These are phyloP conservation scores for Channa striata DNA, from an alignment of 2,797 vertebrate genomes.

Conservation along the genomic window DNA sequence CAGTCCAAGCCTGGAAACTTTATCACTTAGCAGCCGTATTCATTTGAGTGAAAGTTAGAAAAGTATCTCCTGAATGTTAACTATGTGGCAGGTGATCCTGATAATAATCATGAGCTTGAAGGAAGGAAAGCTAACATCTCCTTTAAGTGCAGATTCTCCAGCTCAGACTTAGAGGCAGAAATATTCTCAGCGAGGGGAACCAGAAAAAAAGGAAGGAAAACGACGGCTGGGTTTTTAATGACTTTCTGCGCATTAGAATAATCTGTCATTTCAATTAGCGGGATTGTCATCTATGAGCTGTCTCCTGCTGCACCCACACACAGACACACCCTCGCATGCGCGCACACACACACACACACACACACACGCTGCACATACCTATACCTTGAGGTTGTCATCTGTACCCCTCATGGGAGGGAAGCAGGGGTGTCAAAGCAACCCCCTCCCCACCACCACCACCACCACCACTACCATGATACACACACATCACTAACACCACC, in stretches of 20 bases:
- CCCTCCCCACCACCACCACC: conserved; percentile 26
- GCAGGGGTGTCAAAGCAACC: conserved; percentile 82
- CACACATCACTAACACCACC: conserved; percentile 66
- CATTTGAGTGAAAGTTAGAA: conserved; percentile 62
- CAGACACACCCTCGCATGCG: conserved; percentile 62
- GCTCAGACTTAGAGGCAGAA: conserved; percentile 77
- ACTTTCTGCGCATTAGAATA: conserved; percentile 89
- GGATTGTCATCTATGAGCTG: conserved; percentile 85
- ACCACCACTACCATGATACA: conserved; percentile 48
- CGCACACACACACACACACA: conserved; percentile 58
- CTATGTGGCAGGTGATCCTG: conserved; percentile 75
- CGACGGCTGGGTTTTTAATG: conserved; percentile 84
- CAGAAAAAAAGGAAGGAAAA: conserved; percentile 72
- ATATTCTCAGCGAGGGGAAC: conserved; percentile 73
- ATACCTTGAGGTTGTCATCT: conserved; percentile 84
- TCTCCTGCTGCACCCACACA: conserved; percentile 76
- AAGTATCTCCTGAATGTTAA: conserved; percentile 69
- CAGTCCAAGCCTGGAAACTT: conserved; percentile 44
- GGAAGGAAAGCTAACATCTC: conserved; percentile 76
- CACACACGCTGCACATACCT: conserved; percentile 68
- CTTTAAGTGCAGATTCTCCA: conserved; percentile 79
- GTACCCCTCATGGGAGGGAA: conserved; percentile 86
- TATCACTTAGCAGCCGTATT: conserved; percentile 38
- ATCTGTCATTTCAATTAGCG: conserved; percentile 90
- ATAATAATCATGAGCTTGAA: conserved; percentile 82